A percentile compares a stretch with the other conserved stretches of the same genome.
Evolutionary conservation across 1,140 invertebrate genomes (phyloP).

Genomic region (Littorina saxatilis): DNA sequence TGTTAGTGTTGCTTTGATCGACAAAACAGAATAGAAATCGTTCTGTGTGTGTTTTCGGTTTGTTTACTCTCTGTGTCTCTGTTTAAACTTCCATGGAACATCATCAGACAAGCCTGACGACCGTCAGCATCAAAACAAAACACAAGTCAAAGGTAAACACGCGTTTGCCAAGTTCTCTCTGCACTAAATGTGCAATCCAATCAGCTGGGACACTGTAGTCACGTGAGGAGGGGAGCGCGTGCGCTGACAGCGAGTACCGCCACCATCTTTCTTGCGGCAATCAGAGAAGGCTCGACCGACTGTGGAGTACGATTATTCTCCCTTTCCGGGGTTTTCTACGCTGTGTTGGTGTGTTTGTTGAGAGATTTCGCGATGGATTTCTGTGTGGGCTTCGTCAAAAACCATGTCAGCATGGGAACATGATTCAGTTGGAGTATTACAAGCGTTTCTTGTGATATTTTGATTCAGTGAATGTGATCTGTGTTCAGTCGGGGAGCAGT

Average conservation of each 20-base stretch:
- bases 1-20: not conserved
- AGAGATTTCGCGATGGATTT: constrained; percentile 27
- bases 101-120: not conserved
- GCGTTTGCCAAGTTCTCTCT: not conserved
- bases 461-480: constrained; percentile 22
- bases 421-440: constrained; percentile 16
- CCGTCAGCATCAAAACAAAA: constrained; percentile 1
- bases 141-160: not conserved
- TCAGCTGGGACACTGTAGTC: constrained; percentile 21
- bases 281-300: not conserved
- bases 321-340: not conserved
- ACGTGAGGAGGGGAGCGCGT: constrained; percentile 33
- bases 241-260: constrained; percentile 30
- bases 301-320: constrained; percentile 19
- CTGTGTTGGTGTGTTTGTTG: not conserved
- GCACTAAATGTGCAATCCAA: constrained; percentile 30
- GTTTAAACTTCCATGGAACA: not conserved
- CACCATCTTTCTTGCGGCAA: constrained; percentile 27
- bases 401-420: constrained; percentile 38
- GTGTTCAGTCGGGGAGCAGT: constrained; percentile 35
- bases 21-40: not conserved
- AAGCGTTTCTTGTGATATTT: constrained; percentile 6
- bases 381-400: not conserved
- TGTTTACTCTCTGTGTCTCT: not conserved
- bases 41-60: not conserved